Percentiles rank a stretch among this genome's conserved stretches.
Conservation (phyloP, 2,113 vertebrate species). For the Eclectus roratus region DNA sequence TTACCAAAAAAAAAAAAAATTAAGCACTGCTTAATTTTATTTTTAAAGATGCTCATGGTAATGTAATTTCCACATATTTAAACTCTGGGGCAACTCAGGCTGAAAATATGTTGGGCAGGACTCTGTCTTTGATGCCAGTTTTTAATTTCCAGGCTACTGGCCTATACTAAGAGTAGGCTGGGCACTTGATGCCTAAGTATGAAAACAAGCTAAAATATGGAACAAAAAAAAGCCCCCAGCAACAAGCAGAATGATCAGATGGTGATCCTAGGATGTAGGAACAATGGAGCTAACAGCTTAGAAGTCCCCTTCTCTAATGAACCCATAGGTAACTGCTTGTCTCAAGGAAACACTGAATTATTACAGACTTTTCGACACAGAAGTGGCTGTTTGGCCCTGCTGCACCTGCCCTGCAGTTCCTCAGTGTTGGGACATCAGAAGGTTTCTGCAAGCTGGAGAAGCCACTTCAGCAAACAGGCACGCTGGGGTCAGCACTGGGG, state of each 20-base stretch:
- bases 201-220: background rate
- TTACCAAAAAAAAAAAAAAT: background rate
- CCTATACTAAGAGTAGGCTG: background rate
- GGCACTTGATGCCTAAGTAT: background rate
- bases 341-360: background rate
- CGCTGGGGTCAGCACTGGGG: accelerated
- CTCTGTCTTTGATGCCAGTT: background rate
- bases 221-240: background rate
- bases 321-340: background rate
- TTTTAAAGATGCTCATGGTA: background rate
- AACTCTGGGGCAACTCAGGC: background rate
- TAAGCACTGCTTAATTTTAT: background rate
- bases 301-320: background rate
- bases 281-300: background rate
- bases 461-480: background rate
- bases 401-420: background rate
- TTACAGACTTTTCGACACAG: background rate
- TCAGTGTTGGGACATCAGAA: background rate
- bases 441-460: background rate
- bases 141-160: background rate
- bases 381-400: too few relatives aligned
- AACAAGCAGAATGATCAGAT: background rate
- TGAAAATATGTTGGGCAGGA: background rate
- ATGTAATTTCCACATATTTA: background rate
- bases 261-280: background rate